Conservation (phyloP, 2,797 vertebrate species). For the Esox masquinongy region DNA sequence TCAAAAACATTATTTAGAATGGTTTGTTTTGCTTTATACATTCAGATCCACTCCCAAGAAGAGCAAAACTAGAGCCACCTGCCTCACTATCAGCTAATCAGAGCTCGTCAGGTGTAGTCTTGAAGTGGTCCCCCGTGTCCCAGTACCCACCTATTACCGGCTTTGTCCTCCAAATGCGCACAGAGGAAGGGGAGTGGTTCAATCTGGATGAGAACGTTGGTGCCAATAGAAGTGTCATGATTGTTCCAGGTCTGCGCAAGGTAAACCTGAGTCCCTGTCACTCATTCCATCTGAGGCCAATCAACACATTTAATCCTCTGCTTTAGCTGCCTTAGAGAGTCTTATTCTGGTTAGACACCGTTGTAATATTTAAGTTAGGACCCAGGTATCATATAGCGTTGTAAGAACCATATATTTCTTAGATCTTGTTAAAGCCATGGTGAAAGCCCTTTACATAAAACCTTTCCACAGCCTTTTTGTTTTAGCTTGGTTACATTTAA, state of each 20-base stretch:
- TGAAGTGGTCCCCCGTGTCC: conserved; percentile 81
- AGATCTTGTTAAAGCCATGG: too few relatives aligned
- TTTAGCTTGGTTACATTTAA: too few relatives aligned
- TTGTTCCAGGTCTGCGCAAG: conserved; percentile 89
- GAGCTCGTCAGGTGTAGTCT: conserved; percentile 79
- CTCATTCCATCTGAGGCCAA: conserved; percentile 45
- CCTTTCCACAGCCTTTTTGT: too few relatives aligned
- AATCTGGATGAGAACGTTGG: conserved; percentile 81
- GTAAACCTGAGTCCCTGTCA: conserved; percentile 64
- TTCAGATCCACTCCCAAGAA: conserved; percentile 54
- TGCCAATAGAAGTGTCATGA: conserved; percentile 76
- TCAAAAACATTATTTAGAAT: conserved; percentile 38
- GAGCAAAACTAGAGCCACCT: conserved; percentile 74
- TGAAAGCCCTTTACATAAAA: too few relatives aligned
- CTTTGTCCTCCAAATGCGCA: conserved; percentile 84
- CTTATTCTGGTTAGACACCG: conserved; percentile 33
- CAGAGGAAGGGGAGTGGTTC: conserved; percentile 81
- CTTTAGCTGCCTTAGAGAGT: conserved; percentile 42
- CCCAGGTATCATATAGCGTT: too few relatives aligned
- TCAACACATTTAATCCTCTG: conserved; percentile 33
- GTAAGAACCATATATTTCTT: too few relatives aligned
- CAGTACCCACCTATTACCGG: conserved; percentile 71
- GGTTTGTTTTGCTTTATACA: conserved; percentile 22
- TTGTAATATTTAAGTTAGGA: not conserved
- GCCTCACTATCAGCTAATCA: conserved; percentile 76